Conservation (phyloP, 2,888 invertebrate genomes). For the Agrochola circellaris region DNA sequence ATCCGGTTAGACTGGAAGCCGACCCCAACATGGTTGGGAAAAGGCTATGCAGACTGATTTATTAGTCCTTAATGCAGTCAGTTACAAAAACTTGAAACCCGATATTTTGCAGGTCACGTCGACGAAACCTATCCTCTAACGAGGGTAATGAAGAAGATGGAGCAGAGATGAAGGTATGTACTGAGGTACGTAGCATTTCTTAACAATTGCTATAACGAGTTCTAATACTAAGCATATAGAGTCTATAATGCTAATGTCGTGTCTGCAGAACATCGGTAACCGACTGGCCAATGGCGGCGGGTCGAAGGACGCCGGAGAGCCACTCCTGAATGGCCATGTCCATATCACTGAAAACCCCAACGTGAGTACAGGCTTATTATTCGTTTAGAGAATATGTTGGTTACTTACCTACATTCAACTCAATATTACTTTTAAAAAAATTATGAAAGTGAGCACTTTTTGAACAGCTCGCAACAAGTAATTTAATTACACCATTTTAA, state of each 20-base stretch:
- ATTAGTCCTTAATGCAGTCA: not conserved
- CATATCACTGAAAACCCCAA: conserved; percentile 93
- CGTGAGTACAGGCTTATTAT: conserved; percentile 80
- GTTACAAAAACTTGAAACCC: not conserved
- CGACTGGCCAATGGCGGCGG: conserved; percentile 84
- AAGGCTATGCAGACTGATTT: no score
- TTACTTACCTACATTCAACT: not conserved
- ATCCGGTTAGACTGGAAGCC: no score
- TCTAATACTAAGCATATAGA: not conserved
- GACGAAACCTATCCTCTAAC: conserved; percentile 70
- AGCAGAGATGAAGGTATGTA: conserved; percentile 83
- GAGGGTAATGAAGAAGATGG: conserved; percentile 79
- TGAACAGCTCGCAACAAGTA: no score
- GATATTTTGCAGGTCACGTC: conserved; percentile 72
- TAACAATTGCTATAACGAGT: not conserved
- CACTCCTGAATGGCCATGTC: conserved; percentile 91
- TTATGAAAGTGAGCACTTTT: not conserved
- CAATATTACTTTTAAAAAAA: no score
- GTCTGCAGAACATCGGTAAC: conserved; percentile 77
- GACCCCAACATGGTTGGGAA: no score
- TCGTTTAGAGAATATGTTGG: not conserved
- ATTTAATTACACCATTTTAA: not conserved
- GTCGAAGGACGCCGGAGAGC: conserved; percentile 84
- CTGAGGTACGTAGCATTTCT: conserved; percentile 17
- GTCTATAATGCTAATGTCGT: conserved; percentile 40